Conservation (phyloP, 2,797 vertebrate species). For the Balearica regulorum region DNA sequence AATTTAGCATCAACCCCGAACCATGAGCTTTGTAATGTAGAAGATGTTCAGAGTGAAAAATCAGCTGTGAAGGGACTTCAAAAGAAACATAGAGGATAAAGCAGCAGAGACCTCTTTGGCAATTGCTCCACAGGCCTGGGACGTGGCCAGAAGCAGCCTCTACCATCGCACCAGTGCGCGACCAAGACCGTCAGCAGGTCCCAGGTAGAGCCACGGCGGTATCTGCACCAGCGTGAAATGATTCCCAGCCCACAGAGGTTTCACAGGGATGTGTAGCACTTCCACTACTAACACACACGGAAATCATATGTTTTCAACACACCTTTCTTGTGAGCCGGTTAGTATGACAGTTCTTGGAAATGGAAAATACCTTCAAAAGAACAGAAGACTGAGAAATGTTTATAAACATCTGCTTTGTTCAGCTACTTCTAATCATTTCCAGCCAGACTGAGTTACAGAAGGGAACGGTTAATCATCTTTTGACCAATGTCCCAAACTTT, state of each 20-base stretch:
- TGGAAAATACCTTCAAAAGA: neutral
- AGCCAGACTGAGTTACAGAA: neutral
- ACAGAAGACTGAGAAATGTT: neutral
- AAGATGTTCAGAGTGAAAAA: neutral
- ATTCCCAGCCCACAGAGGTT: neutral
- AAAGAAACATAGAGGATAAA: neutral
- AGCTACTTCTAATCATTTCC: neutral
- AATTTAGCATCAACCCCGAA: neutral
- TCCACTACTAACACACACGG: rapidly evolving
- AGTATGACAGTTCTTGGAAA: neutral
- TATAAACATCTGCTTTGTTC: neutral
- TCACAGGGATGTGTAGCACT: neutral
- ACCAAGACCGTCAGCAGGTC: rapidly evolving
- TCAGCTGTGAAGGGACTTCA: neutral
- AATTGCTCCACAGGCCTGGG: neutral
- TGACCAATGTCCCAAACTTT: neutral
- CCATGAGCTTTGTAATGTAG: neutral
- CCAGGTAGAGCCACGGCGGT: neutral
- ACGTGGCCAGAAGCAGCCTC: neutral
- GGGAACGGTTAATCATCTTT: neutral
- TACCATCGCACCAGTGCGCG: rapidly evolving
- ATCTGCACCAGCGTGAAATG: rapidly evolving
- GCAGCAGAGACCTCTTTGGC: neutral
- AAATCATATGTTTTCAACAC: neutral
- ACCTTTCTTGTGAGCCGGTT: neutral